Percentiles rank a stretch among this genome's conserved stretches.
phyloP scores from a whole-genome alignment of 2,888 invertebrate genomes.

The Phalera bucephala region DNA sequence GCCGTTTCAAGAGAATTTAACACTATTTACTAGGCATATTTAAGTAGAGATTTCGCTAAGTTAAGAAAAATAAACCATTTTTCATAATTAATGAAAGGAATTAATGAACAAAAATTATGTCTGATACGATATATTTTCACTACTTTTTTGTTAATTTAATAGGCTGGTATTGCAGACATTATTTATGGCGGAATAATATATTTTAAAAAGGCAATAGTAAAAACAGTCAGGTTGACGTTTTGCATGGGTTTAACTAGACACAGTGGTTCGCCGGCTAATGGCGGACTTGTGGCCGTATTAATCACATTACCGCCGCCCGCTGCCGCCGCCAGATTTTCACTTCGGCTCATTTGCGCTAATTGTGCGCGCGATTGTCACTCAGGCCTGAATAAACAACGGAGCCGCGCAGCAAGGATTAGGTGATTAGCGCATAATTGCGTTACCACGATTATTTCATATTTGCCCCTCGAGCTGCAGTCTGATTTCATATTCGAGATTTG shows the following conservation, averaged over 20 bases:
- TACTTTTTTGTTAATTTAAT: too few species aligned
- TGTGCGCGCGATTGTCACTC: constrained; percentile 82
- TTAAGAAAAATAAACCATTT: too few species aligned
- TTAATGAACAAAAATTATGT: too few species aligned
- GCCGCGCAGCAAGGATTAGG: constrained; percentile 79
- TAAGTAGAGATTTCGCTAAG: too few species aligned
- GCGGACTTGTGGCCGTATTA: constrained; percentile 70
- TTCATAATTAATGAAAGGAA: too few species aligned
- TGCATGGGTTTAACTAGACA: constrained; percentile 21
- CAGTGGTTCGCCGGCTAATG: constrained; percentile 54
- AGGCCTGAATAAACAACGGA: constrained; percentile 82
- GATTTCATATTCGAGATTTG: constrained; percentile 73
- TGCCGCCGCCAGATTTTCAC: constrained; percentile 78
- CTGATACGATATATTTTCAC: too few species aligned
- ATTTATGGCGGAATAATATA: too few species aligned
- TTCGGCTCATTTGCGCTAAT: constrained; percentile 83
- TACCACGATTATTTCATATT: constrained; percentile 79
- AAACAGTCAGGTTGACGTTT: constrained; percentile 18
- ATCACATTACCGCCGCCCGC: constrained; percentile 68
- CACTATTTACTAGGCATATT: too few species aligned
- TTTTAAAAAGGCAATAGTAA: too few species aligned
- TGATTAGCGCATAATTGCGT: constrained; percentile 81
- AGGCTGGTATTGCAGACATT: too few species aligned
- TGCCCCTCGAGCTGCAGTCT: constrained; percentile 69
- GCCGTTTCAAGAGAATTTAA: too few species aligned